Conservation (phyloP, 2,888 invertebrate species). For the Lymantria monacha region DNA sequence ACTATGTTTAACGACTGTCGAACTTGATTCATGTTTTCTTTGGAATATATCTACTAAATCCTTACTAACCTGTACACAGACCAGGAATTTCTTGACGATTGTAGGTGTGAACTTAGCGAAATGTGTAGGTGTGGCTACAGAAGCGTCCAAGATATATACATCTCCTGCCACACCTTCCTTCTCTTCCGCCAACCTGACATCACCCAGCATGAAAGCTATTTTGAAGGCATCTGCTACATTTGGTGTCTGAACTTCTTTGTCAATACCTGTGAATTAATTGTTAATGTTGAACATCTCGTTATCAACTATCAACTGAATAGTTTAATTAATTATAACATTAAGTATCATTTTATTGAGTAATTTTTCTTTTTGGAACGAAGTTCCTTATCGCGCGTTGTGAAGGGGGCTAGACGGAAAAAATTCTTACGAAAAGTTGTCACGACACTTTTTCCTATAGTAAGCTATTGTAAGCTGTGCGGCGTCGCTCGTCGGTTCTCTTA, state of each 20-base stretch:
- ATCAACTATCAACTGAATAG: not conserved
- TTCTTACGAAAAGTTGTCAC: no score
- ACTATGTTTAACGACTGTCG: no score
- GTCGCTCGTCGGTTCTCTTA: no score
- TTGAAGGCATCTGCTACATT: conserved; percentile 91
- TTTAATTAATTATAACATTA: no score
- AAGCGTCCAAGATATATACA: conserved; percentile 90
- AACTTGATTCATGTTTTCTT: no score
- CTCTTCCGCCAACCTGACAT: conserved; percentile 89
- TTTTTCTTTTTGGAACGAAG: no score
- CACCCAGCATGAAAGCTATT: conserved; percentile 92
- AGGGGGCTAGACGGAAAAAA: no score
- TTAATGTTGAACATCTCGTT: not conserved
- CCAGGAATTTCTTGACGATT: conserved; percentile 91
- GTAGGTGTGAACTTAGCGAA: conserved; percentile 93
- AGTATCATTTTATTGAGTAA: no score
- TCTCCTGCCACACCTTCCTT: conserved; percentile 92
- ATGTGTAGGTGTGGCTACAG: conserved; percentile 89
- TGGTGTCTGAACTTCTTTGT: conserved; percentile 86
- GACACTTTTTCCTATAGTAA: no score
- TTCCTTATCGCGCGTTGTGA: no score
- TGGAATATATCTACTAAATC: not conserved
- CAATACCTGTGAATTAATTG: conserved; percentile 67
- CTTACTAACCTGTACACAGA: conserved; percentile 86
- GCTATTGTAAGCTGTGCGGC: no score